Base-by-base conservation (phyloP, 2,888 invertebrate species). In the Neocrepidodera transversa region DNA sequence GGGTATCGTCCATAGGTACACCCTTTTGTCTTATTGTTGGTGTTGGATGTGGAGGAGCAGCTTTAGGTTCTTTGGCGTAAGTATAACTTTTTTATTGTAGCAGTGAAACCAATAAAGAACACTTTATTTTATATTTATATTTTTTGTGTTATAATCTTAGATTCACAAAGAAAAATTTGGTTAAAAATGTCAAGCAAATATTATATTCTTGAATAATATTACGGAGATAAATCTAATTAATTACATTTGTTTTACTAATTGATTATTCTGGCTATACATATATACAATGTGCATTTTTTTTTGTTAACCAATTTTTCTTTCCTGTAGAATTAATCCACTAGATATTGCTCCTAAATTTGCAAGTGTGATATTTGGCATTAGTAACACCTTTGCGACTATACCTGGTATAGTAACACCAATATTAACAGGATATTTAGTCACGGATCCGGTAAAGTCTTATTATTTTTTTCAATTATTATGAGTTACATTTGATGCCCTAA, bases 321-420 rank as follows among this genome's bases (percentile, higher is more conserved):
- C n/a, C 36, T 50, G 35, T 17, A 50, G 49, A 0, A 11, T 1
- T 84, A 86, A 50, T 36, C 14, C 36, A 5, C 11, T 92, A 70
- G 92, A 93, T 72, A 89, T 93, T 68, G 90, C 92, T 0, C 91
- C 92, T 0, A 91, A 92, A 74, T 92, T 87, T 74, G 91, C 92
- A 18, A 90, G 90, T 20, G 91, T 90, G 0, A 77, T 93, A 14
- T 88, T 93, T 78, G 92, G 91, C 0, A 77, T 93, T 0, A 92
- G 92, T 0, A 93, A 93, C 74, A 89, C 90, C 0, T 81, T 85
- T 6, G 93, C 91, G 0, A 91, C 92, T 0, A 81, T 93, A 52
- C 92, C 92, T 0, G 93, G 93, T 11, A 90, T 93, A 53, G 80
- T 90, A 0, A 91, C 92, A 0, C 92, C 93, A 0, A 79, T 87